Evolutionary conservation across 1,140 invertebrate species (phyloP).

Genomic region (Drosophila eugracilis): DNA sequence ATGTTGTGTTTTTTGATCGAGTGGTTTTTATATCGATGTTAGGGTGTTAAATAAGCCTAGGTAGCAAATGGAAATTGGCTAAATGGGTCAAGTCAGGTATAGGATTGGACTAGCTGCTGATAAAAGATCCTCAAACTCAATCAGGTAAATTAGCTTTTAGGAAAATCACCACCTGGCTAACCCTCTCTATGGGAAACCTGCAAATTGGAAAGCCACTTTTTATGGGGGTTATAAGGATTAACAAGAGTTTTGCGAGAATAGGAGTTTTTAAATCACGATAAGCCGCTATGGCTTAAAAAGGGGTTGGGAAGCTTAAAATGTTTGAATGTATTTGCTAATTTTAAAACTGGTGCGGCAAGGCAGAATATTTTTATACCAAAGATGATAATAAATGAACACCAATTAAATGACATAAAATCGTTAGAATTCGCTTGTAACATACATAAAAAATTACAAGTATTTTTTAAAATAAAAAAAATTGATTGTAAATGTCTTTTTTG

Average conservation of each 20-base stretch:
- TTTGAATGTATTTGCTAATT: too few species aligned
- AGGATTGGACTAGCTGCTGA: background rate
- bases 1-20: background rate
- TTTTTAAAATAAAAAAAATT: too few species aligned
- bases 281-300: too few species aligned
- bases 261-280: background rate
- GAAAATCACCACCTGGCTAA: background rate
- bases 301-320: too few species aligned
- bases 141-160: slow-evolving; percentile 2
- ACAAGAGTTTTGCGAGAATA: background rate
- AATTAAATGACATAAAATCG: too few species aligned
- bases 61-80: background rate
- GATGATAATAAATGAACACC: too few species aligned
- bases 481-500: too few species aligned
- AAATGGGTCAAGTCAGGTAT: background rate
- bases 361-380: too few species aligned
- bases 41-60: background rate
- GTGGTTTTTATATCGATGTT: slow-evolving; percentile 5
- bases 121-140: background rate
- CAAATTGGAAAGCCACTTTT: background rate
- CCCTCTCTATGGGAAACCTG: background rate
- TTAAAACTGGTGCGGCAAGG: too few species aligned
- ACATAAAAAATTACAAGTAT: too few species aligned
- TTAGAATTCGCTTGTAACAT: too few species aligned
- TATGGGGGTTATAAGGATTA: background rate